Evolutionary conservation across 2,113 vertebrate genomes (phyloP).

Genomic region (Plestiodon gilberti): DNA sequence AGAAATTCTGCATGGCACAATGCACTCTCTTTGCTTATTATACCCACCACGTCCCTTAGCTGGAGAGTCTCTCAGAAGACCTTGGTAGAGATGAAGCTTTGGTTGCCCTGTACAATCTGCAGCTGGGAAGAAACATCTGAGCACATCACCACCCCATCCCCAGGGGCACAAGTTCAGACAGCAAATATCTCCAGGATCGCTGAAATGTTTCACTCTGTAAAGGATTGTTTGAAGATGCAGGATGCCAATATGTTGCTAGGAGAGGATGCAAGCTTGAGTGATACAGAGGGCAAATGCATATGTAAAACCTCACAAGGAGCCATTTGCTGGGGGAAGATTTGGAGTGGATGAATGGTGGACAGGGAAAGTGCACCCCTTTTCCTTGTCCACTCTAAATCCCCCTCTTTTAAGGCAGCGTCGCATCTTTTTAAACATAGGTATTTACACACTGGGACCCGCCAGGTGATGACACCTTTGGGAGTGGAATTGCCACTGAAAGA

Average conservation of each 20-base stretch:
- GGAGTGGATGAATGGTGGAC: background rate
- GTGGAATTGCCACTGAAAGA: too few species aligned
- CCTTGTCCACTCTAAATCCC: background rate
- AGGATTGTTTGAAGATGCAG: too few species aligned
- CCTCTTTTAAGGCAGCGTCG: background rate
- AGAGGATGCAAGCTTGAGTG: background rate
- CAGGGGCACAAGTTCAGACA: too few species aligned
- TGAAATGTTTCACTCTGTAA: too few species aligned
- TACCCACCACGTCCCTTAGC: background rate
- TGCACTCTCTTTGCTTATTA: background rate
- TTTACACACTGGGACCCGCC: too few species aligned
- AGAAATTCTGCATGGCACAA: background rate
- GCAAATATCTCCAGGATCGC: too few species aligned
- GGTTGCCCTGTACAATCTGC: background rate
- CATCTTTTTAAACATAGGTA: too few species aligned
- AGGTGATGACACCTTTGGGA: too few species aligned
- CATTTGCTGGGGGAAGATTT: background rate
- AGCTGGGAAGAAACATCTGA: background rate
- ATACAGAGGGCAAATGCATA: background rate
- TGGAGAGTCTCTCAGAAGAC: too few species aligned
- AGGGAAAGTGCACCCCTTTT: too few species aligned
- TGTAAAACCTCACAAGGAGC: background rate
- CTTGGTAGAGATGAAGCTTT: too few species aligned
- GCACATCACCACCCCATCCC: background rate
- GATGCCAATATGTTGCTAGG: background rate